Percentiles rank a stretch among this genome's conserved stretches.
Evolutionary conservation across 1,140 invertebrate species (phyloP).

Genomic region (Campoletis sonorensis): DNA sequence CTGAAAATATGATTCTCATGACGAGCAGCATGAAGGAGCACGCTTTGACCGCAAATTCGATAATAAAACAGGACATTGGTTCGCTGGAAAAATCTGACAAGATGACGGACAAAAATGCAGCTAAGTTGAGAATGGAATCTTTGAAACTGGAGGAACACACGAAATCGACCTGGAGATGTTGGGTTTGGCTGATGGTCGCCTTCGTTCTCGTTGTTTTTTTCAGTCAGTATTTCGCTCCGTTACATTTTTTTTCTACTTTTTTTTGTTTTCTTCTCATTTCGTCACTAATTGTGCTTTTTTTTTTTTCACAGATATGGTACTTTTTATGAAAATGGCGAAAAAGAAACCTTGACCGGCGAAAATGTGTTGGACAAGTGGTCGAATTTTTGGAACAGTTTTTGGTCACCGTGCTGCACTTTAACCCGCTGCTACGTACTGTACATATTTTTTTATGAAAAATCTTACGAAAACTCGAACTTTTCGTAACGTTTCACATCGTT

Average conservation of each 20-base stretch:
- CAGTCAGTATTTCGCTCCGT: constrained; percentile 79
- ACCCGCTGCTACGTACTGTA: no score
- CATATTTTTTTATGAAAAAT: no score
- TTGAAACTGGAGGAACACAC: constrained; percentile 90
- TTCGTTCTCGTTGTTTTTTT: constrained; percentile 92
- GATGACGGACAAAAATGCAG: constrained; percentile 87
- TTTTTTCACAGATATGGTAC: constrained; percentile 83
- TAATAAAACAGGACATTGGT: constrained; percentile 90
- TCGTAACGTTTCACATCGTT: no score
- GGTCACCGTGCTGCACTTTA: no score
- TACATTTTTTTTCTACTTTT: constrained; percentile 46
- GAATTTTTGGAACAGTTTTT: no score
- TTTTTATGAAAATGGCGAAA: constrained; percentile 88
- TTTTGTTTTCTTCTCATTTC: constrained; percentile 39
- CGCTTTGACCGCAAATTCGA: constrained; percentile 87
- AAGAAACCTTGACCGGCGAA: constrained; percentile 71
- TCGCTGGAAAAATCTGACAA: constrained; percentile 85
- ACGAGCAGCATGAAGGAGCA: constrained; percentile 93
- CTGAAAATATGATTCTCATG: constrained; percentile 94
- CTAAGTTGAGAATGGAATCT: constrained; percentile 87
- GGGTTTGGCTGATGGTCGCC: constrained; percentile 93
- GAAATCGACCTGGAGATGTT: constrained; percentile 92
- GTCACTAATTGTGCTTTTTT: constrained; percentile 51
- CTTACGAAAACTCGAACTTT: no score
- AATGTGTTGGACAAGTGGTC: no score